A percentile compares a stretch with the other conserved stretches of the same genome.
phyloP scores from a whole-genome alignment of 1,140 invertebrate species.

The Aporrectodea caliginosa region DNA sequence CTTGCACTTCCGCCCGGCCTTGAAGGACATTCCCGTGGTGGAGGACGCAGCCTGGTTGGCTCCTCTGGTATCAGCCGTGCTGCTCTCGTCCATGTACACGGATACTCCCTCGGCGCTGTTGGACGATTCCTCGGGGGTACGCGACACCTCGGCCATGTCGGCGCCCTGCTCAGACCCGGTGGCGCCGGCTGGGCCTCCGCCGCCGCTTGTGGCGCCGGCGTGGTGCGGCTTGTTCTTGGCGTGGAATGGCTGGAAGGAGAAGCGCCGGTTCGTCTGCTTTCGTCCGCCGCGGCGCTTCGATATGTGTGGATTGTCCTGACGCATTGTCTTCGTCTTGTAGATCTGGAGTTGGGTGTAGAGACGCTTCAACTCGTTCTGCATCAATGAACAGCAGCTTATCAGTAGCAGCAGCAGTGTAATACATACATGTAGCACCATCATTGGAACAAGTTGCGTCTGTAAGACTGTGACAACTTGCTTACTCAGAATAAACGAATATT shows the following conservation, averaged over 20 bases:
- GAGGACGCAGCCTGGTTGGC: background rate
- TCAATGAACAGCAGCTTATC: too few relatives aligned
- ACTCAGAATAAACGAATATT: too few relatives aligned
- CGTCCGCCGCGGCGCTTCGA: constrained; percentile 84
- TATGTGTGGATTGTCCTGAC: constrained; percentile 91
- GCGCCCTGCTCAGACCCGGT: constrained; percentile 43
- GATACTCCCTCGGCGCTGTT: constrained; percentile 53
- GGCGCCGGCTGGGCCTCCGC: background rate
- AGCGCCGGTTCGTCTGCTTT: constrained; percentile 81
- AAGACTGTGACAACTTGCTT: too few relatives aligned
- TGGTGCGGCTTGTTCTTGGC: constrained; percentile 54
- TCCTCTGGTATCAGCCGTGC: background rate
- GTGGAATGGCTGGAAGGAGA: constrained; percentile 69
- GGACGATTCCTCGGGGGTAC: constrained; percentile 58
- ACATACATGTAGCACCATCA: too few relatives aligned
- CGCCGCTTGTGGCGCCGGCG: constrained; percentile 4
- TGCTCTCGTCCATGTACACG: constrained; percentile 41
- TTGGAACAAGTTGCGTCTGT: too few relatives aligned
- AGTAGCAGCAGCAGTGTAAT: too few relatives aligned
- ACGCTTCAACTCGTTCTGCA: constrained; percentile 78
- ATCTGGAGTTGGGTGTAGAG: constrained; percentile 80
- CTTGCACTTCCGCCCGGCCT: background rate
- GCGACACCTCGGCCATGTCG: constrained; percentile 51
- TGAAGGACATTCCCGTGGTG: background rate
- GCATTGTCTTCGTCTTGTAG: constrained; percentile 81